Evolutionary conservation across 2,888 invertebrate genomes (phyloP), one percentile per base, ranked within the genome.

Genomic region (Busseola fusca): DNA sequence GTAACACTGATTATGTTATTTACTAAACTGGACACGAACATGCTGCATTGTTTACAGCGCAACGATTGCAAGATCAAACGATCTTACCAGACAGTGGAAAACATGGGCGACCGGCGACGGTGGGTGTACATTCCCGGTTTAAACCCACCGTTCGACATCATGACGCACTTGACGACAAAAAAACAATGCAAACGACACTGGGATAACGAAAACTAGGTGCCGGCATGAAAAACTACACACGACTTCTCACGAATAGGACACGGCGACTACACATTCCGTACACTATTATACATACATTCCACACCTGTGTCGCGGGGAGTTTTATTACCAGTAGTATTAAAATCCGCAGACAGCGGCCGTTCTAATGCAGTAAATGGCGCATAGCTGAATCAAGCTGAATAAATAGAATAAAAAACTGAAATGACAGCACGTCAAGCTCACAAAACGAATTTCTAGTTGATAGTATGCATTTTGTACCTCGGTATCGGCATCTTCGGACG

Each of bases 321-420:
- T 91, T 90, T 90, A 91, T 91, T 90, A 90, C 90, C 88, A 89
- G 89, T 90, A 86, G 88, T 87, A 88, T 90, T 90, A 87, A 91
- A 91, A 93, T 91, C 88, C 88, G 89, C 91, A 92, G 90, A 91
- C 91, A 92, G 89, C 83, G 84, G 87, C 87, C 88, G 90, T 90
- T 93, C 90, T 94, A 93, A 91, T 93, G 93, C 91, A 94, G 91
- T 92, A 91, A 95, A 95, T 95, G 95, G 95, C 95, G 95, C 93
- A 95, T 94, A 94, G 91, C 91, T 92, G 90, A 93, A 91, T 93
- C 91, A 92, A 94, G 90, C 91, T 93, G 93, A 94, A 92, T 93
- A 95, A 94, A 94, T 94, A 93, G 89, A 86, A 93, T 91, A 93
- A 95, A 94, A 93, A 94, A 92, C 91, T 92, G 89, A 91, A 91